phyloP scores from a whole-genome alignment of 2,797 vertebrate genomes.

The Potorous gilbertii region DNA sequence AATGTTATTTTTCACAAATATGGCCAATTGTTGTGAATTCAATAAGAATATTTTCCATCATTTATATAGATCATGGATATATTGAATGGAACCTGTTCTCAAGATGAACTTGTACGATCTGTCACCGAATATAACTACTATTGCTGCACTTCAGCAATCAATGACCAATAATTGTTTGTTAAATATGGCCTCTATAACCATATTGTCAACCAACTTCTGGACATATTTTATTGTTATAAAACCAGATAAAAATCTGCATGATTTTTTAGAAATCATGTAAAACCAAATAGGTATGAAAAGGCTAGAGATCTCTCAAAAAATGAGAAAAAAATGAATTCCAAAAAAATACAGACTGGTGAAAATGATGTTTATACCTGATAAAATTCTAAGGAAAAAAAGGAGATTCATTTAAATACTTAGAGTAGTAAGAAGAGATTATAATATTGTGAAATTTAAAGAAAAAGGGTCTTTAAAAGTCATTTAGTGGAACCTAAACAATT shows the following conservation, averaged over 20 bases:
- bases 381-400: background rate
- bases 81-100: background rate
- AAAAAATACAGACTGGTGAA: background rate
- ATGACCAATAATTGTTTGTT: background rate
- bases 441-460: too few relatives aligned
- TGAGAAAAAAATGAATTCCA: background rate
- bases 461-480: too few relatives aligned
- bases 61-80: too few relatives aligned
- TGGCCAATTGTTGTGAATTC: background rate
- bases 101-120: background rate
- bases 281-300: background rate
- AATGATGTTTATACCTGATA: background rate
- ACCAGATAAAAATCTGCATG: slow-evolving; percentile 9
- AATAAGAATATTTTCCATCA: background rate
- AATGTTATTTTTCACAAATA: background rate
- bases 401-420: too few relatives aligned
- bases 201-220: background rate
- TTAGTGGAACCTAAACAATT: too few relatives aligned
- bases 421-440: too few relatives aligned
- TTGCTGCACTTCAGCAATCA: background rate
- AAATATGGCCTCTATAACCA: background rate
- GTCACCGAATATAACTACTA: too few relatives aligned
- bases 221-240: slow-evolving; percentile 5
- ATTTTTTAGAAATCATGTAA: background rate
- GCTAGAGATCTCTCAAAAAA: background rate